Conservation (phyloP, 2,888 invertebrate genomes). For the Drosophila helvetica region DNA sequence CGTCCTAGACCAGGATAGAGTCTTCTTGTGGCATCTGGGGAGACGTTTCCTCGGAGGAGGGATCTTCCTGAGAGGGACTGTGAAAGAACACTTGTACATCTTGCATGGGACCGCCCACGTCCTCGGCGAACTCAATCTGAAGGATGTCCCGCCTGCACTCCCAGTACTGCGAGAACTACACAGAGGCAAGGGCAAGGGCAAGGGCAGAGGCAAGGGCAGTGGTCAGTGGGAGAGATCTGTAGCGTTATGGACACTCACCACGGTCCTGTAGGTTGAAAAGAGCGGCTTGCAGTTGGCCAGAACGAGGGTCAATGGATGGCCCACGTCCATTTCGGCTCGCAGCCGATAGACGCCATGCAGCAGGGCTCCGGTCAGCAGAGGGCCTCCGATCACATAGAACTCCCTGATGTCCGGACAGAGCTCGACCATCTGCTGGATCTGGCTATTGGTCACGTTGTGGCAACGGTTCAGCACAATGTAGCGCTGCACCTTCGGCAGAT, state of each 20-base stretch:
- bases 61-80: too few relatives aligned
- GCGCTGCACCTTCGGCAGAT: slow-evolving; percentile 40
- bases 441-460: slow-evolving; percentile 44
- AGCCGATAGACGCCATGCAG: slow-evolving; percentile 40
- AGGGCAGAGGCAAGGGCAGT: too few relatives aligned
- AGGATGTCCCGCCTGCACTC: too few relatives aligned
- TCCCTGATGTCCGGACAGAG: slow-evolving; percentile 33
- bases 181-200: too few relatives aligned
- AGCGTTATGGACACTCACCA: slow-evolving; percentile 25
- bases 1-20: too few relatives aligned
- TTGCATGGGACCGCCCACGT: too few relatives aligned
- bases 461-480: slow-evolving; percentile 49
- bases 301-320: slow-evolving; percentile 38
- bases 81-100: too few relatives aligned
- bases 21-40: too few relatives aligned
- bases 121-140: too few relatives aligned
- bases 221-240: too few relatives aligned
- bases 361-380: slow-evolving; percentile 38
- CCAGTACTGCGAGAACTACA: too few relatives aligned
- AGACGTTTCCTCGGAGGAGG: too few relatives aligned
- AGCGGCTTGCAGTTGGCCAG: slow-evolving; percentile 35
- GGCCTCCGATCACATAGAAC: slow-evolving; percentile 50
- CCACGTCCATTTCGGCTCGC: slow-evolving; percentile 4
- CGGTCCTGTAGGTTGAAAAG: slow-evolving; percentile 24
- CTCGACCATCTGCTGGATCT: slow-evolving; percentile 41